Evolutionary conservation across 2,888 invertebrate genomes (phyloP), one percentile per base, ranked within the genome.

Genomic region (Drosophila leonis): DNA sequence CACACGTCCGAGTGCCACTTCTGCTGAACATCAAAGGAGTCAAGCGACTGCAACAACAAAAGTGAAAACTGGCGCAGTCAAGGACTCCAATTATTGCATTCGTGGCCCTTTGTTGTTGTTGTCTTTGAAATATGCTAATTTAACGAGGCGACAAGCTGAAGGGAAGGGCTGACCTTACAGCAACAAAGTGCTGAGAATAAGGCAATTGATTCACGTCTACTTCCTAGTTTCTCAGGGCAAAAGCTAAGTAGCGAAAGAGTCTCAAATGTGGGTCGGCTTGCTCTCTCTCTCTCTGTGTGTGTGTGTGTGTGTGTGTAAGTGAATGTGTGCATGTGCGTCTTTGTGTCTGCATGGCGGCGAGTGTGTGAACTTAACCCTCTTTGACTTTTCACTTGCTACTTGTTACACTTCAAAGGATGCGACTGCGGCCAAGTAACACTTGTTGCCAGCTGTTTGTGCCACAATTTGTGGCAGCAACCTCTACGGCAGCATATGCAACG

Each of bases 61-160:
- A 88, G 87, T 83, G 88, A 83, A 66, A 85, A 80, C 83, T 82
- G 78, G 75, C 79, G 78, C 82, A 78, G 52, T 83, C 72, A 84
- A 86, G 89, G 80, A 84, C 89, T 89, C 85, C 89, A 86, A 86
- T 86, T 86, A 86, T 86, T 84, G 86, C 84, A 86, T 75, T 84
- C 68, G 52, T 65, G 65, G 64, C 72, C 49, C 75, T 62, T 24
- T 24, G 64, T 56, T 70, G 64, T 56, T 70, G 72, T 77, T 74
- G 74, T 68, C 78, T 79, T 75, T 88, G 90, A 80, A 90, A 89
- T 84, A 90, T 90, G 91, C 88, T 91, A 91, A 91, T 91, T 90
- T 91, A 8, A 0, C 4, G 1, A 12, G 4, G 33, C 8, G 7
- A 41, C 55, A 33, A 60, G 64, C 9, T n/a, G 52, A 31, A 7